A percentile compares a stretch with the other conserved stretches of the same genome.
phyloP scores from a whole-genome alignment of 1,140 invertebrate species.

The Arctopsyche grandis region DNA sequence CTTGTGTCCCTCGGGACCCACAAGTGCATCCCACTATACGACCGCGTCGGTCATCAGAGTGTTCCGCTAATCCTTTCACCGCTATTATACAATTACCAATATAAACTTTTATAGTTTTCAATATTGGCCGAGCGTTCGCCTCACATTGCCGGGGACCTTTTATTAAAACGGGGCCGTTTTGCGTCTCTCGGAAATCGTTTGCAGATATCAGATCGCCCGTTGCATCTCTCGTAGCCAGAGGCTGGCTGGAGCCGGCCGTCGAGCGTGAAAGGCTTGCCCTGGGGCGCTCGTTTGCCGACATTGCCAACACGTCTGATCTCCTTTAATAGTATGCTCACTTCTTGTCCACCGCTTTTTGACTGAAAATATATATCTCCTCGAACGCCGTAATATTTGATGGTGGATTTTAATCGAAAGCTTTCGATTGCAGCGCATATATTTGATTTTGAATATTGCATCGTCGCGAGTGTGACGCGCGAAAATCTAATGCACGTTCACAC shows the following conservation, averaged over 20 bases:
- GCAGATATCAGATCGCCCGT: too few species aligned
- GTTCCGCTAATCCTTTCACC: not conserved
- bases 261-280: not conserved
- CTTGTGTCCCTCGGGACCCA: not conserved
- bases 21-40: not conserved
- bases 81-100: not conserved
- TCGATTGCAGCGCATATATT: too few species aligned
- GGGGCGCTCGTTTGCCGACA: constrained; percentile 3
- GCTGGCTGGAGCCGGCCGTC: not conserved
- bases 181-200: too few species aligned
- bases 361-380: too few species aligned
- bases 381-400: too few species aligned
- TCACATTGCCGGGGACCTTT: not conserved
- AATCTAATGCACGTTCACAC: too few species aligned
- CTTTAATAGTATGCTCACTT: not conserved
- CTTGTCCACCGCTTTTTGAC: not conserved
- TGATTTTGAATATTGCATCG: too few species aligned
- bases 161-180: too few species aligned
- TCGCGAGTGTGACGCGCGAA: too few species aligned
- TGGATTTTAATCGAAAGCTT: too few species aligned
- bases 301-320: not conserved
- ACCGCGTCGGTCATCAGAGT: not conserved
- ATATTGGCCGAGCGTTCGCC: not conserved
- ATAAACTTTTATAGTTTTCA: not conserved
- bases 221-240: not conserved